Evolutionary conservation across 2,797 vertebrate species (phyloP), one percentile per base, ranked within the genome.

Genomic region (Acestrorhynchus altus): DNA sequence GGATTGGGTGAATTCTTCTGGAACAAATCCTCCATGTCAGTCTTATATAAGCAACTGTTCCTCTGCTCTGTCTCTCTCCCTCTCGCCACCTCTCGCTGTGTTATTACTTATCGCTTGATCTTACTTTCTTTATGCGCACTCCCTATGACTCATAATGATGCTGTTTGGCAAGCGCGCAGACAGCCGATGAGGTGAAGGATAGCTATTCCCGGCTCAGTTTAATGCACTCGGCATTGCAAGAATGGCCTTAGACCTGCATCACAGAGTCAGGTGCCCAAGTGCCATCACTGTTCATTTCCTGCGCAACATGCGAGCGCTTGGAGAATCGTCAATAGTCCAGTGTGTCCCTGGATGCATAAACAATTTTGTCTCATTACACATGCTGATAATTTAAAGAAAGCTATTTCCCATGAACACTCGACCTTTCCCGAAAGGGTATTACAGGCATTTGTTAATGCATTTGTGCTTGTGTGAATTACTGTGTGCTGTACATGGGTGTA

Each of bases 11-110:
- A 90, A 89, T 86, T 88, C 84, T 88, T 83, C 83, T 80, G 89
- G 87, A 91, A 91, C 88, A 87, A 91, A 92, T 90, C 84, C 84
- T 86, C 47, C 15, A 26, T 89, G 84, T 89, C 87, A 85, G 87
- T 87, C 89, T 87, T 86, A 88, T 90, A 87, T 87, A 87, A 87
- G 83, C 24, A 31, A 49, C 81, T 63, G 28, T 76, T 73, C 72
- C 66, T 44, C 81, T 84, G 47, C 35, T 22, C 59, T 81, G 78
- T 80, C 79, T 52, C 35, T 13, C 20, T 61, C 35, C 63, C 35
- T 10, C 20, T 64, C 35, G 79, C 76, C 46, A 61, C 54, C 70
- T 28, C 51, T 88, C 88, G 82, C 84, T 83, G 86, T 83, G 79
- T 69, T 74, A 57, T 89, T 80, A 87, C 85, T 85, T 78, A 44